Conservation (phyloP, 1,140 invertebrate species). For the Leptoteleia sp. region DNA sequence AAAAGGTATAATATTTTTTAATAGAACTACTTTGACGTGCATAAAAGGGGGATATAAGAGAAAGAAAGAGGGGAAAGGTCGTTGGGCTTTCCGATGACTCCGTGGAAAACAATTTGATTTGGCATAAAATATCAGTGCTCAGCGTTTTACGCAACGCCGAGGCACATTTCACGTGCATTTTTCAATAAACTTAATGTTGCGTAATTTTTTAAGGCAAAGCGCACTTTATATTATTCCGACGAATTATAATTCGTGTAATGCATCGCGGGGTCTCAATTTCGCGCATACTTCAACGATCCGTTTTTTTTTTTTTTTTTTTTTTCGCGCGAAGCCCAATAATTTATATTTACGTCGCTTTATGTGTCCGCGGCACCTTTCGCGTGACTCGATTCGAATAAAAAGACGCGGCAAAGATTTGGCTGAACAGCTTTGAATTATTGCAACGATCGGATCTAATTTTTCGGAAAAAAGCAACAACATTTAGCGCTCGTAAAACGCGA, state of each 20-base stretch:
- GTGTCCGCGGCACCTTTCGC: conserved; percentile 16
- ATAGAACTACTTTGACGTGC: no score
- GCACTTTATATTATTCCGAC: conserved; percentile 23
- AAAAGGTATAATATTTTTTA: no score
- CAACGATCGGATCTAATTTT: conserved; percentile 11
- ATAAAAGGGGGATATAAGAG: neutral
- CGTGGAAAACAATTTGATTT: conserved; percentile 10
- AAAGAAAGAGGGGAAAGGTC: neutral
- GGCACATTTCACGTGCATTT: conserved; percentile 21
- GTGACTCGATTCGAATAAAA: conserved; percentile 29
- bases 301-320: no score
- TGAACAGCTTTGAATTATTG: conserved; percentile 24
- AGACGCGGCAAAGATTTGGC: conserved; percentile 33
- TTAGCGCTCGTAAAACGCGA: neutral
- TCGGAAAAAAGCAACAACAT: conserved; percentile 7
- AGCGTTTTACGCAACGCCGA: conserved; percentile 20
- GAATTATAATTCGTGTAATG: conserved; percentile 37
- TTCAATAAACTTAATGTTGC: conserved; percentile 32
- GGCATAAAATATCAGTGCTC: conserved; percentile 19
- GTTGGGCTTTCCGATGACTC: conserved; percentile 12
- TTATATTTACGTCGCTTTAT: conserved; percentile 28
- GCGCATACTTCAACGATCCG: conserved; percentile 4
- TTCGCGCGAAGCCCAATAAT: conserved; percentile 31
- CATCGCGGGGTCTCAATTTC: conserved; percentile 25
- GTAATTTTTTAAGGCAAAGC: conserved; percentile 20